Base-by-base conservation (phyloP, 37 sponge, comb jelly and placozoan species). In the Dysidea cf. avara region DNA sequence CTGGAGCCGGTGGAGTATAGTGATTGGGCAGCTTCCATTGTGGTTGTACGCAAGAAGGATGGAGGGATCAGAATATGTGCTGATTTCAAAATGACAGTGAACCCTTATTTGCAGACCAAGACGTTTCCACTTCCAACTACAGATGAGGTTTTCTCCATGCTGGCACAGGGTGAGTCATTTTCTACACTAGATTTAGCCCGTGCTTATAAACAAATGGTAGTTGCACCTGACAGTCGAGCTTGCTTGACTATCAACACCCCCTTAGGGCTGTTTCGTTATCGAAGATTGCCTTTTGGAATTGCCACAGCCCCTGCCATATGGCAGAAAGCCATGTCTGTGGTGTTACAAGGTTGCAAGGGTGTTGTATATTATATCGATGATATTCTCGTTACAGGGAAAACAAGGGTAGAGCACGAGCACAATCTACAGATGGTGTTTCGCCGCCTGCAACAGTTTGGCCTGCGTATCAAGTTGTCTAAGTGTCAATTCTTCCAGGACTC, bases 271-370 rank as follows among this genome's bases (percentile, higher is more conserved):
- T 71, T 56, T 22, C 54, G 32, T n/a, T 55, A 34, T 36, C 17
- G 0, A 1, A 16, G 56, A 57, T 17, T 71, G 6, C 56, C 71
- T 21, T 69, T 53, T 69, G 71, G 71, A 2, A 50, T 69, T 1
- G 71, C 71, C 17, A 25, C 71, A 53, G 72, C 72, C 11, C 72
- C 72, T 0, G 72, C 72, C 3, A 56, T 71, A 36, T 71, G 72
- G 72, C 72, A 71, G 9, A 14, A n/a, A 14, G 72, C 72, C 54
- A 71, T 71, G 72, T 37, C 68, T 0, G 26, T 67, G 25, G 68
- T 67, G 4, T 25, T 67, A n/a, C 68, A 47, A 25, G 68, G 68
- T 0, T 67, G 68, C 48, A 3, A n/a, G 0, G 47, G 50, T 4
- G 68, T 67, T 7, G 47, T 46, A 0, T 67, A 67, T 24, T 67